Evolutionary conservation across 2,797 vertebrate species (phyloP), one percentile per base, ranked within the genome.

Genomic region (Fundulus diaphanus): DNA sequence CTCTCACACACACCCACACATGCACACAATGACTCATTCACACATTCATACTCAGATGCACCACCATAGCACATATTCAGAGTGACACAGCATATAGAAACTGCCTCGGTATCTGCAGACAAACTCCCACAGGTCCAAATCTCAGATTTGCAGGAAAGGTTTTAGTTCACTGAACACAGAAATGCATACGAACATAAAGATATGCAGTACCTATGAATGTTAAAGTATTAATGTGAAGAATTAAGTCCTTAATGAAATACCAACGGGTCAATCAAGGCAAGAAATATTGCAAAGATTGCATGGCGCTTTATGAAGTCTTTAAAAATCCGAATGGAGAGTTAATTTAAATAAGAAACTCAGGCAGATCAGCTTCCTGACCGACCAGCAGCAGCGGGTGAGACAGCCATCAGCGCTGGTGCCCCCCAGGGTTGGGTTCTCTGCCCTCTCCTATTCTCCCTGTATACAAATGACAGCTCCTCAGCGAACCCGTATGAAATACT

Each of bases 21-120:
- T 73, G 65, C 73, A 76, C 84, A 89, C 88, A 89, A 87, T 87
- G 82, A 90, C 74, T 86, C 88, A 90, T 89, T 91, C 88, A 88
- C 89, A 92, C 88, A 89, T 92, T 89, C 87, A 86, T 81, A 88
- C 79, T 86, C 79, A 76, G 82, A 85, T 82, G 85, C 82, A 87
- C 79, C 72, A n/a, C 59, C 84, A 78, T 81, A 90, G 84, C 80
- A 74, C 85, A 91, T 90, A 94, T 93, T 88, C 92, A 93, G 86
- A 91, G 88, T 89, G 90, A 92, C 90, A 90, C 84, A 71, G 87
- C 87, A 77, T 85, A 84, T 65, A 88, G 80, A 86, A 89, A 75
- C 67, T 73, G 22, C 46, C 49, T 52, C 44, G 49, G 48, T 86
- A 84, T 84, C 73, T 46, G 68, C 79, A 82, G 82, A 87, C 49